phyloP scores from a whole-genome alignment of 2,113 vertebrate genomes.

The Phaetusa simplex region DNA sequence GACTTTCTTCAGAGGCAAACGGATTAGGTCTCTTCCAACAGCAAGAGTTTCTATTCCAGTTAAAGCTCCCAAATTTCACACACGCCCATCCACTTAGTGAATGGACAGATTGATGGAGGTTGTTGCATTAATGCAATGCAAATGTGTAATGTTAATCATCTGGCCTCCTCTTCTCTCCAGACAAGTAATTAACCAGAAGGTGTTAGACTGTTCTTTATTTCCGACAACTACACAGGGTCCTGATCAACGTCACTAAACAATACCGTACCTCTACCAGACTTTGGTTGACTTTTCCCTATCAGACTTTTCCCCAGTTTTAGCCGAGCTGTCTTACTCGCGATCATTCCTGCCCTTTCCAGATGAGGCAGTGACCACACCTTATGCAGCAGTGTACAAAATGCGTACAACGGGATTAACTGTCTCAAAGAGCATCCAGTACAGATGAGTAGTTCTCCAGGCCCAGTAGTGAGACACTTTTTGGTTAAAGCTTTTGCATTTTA shows the following conservation, averaged over 20 bases:
- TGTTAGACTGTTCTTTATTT: neutral
- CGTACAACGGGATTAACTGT: fast-evolving
- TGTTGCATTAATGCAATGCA: neutral
- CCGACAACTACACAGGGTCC: neutral
- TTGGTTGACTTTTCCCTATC: neutral
- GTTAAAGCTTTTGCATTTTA: neutral
- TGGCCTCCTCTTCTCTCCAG: neutral
- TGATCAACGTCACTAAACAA: neutral
- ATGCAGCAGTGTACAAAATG: fast-evolving
- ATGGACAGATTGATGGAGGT: neutral
- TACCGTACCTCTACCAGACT: neutral
- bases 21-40: neutral
- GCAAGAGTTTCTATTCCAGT: neutral
- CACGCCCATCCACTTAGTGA: fast-evolving
- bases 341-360: neutral
- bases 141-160: neutral
- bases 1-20: neutral
- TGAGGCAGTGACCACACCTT: neutral
- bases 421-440: neutral
- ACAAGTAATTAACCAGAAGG: neutral
- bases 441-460: neutral
- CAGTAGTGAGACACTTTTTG: neutral
- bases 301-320: neutral
- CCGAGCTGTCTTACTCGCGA: neutral
- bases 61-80: neutral